These are phyloP conservation scores for Andrena bicolor DNA, from an alignment of 2,888 invertebrate genomes.

Conservation along the genomic window DNA sequence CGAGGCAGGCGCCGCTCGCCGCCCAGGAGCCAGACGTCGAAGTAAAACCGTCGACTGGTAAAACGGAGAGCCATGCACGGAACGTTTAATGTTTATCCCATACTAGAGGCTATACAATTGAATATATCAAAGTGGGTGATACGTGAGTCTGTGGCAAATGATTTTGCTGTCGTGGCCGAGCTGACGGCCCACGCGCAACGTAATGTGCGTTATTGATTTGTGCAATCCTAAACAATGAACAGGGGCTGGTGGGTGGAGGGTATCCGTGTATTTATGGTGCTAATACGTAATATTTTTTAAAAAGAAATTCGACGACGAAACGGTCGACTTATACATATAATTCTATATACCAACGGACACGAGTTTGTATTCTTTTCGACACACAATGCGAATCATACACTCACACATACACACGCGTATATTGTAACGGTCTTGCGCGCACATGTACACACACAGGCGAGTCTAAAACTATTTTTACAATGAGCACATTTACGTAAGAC, in stretches of 20 bases:
- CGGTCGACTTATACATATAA: slow-evolving; percentile 33
- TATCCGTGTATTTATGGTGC: slow-evolving; percentile 54
- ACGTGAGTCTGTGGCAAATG: slow-evolving; percentile 71
- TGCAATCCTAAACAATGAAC: slow-evolving; percentile 46
- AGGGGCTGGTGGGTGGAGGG: background rate
- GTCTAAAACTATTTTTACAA: slow-evolving; percentile 60
- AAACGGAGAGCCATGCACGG: slow-evolving; percentile 73
- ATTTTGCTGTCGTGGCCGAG: slow-evolving; percentile 35
- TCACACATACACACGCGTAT: slow-evolving; percentile 46
- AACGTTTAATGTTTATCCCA: slow-evolving; percentile 77
- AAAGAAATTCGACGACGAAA: slow-evolving; percentile 44
- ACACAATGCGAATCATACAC: slow-evolving; percentile 33
- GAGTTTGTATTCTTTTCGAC: slow-evolving; percentile 49
- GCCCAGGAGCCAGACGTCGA: slow-evolving; percentile 74
- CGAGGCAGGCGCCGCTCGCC: slow-evolving; percentile 76
- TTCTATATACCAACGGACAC: slow-evolving; percentile 34
- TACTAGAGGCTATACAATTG: slow-evolving; percentile 68
- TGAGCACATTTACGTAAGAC: slow-evolving; percentile 45
- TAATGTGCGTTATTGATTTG: slow-evolving; percentile 53
- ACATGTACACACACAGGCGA: slow-evolving; percentile 26
- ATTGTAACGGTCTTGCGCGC: slow-evolving; percentile 38
- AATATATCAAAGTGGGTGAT: slow-evolving; percentile 71
- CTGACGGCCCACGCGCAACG: slow-evolving; percentile 33
- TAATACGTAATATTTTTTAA: slow-evolving; percentile 56
- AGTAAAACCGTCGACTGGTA: slow-evolving; percentile 71